phyloP scores from a whole-genome alignment of 2,113 vertebrate species.

The Accipiter virgatus region DNA sequence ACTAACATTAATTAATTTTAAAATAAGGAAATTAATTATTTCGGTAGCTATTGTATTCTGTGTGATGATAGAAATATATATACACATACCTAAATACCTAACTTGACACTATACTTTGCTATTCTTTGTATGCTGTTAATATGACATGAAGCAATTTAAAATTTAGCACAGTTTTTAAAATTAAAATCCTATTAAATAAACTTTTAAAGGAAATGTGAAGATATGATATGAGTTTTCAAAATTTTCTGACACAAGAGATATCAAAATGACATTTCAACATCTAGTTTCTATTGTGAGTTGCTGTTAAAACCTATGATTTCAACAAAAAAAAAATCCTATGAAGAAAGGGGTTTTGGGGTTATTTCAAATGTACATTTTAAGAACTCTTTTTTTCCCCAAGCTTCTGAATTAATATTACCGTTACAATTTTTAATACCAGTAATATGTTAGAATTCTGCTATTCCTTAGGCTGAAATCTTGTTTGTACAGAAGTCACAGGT shows the following conservation, averaged over 20 bases:
- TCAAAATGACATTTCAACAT: slow-evolving; percentile 28
- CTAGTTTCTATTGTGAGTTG: background rate
- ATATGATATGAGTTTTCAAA: background rate
- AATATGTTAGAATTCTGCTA: background rate
- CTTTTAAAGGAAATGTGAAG: slow-evolving; percentile 16
- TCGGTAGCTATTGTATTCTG: background rate
- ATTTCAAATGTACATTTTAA: background rate
- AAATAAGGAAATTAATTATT: background rate
- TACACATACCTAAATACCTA: background rate
- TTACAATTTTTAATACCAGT: background rate
- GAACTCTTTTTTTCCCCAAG: background rate
- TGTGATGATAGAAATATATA: background rate
- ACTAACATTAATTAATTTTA: background rate
- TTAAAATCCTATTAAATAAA: background rate
- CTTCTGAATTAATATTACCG: background rate
- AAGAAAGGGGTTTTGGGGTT: background rate
- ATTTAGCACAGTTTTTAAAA: background rate
- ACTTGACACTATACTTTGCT: background rate
- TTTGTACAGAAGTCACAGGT: background rate
- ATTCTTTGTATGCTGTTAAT: background rate
- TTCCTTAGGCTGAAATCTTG: background rate
- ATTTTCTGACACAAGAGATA: background rate
- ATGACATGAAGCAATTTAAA: slow-evolving; percentile 25
- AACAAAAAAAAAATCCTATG: background rate
- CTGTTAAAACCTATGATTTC: slow-evolving; percentile 13